Evolutionary conservation across 2,797 vertebrate genomes (phyloP).

Genomic region (Diplodus puntazzo): DNA sequence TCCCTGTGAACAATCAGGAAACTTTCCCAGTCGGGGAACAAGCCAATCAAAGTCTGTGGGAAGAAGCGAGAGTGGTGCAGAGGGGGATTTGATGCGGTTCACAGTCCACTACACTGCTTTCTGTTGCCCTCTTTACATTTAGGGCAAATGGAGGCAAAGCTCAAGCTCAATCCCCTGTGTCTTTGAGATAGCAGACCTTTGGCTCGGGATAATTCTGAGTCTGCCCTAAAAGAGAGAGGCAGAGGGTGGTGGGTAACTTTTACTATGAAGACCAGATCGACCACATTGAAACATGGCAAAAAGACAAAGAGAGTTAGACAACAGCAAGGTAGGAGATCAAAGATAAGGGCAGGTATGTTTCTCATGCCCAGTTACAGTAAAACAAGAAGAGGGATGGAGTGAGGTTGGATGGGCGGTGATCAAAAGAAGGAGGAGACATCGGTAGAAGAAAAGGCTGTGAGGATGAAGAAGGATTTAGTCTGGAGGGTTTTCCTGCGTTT

Average conservation of each 20-base stretch:
- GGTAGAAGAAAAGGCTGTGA: conserved; percentile 17
- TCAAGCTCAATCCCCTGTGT: conserved; percentile 79
- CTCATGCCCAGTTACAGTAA: conserved; percentile 21
- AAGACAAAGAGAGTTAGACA: conserved; percentile 20
- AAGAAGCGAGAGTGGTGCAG: conserved; percentile 71
- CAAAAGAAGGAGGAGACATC: conserved; percentile 42
- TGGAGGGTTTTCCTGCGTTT: conserved; percentile 49
- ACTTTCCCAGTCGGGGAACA: conserved; percentile 82
- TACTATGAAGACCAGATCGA: conserved; percentile 33
- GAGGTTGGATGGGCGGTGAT: conserved; percentile 11
- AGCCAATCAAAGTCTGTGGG: conserved; percentile 85
- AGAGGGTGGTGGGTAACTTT: conserved; percentile 35
- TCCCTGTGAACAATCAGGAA: conserved; percentile 85
- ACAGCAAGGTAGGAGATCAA: background rate
- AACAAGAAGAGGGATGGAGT: conserved; percentile 7
- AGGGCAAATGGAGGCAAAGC: conserved; percentile 81
- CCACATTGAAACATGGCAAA: conserved; percentile 36
- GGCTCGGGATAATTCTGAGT: conserved; percentile 70
- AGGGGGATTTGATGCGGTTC: conserved; percentile 89
- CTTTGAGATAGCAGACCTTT: conserved; percentile 77
- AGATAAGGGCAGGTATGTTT: background rate
- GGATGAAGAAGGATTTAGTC: conserved; percentile 56
- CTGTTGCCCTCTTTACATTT: conserved; percentile 82
- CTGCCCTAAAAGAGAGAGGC: conserved; percentile 33
- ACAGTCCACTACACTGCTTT: conserved; percentile 87